Conservation (phyloP, 2,113 vertebrate species). For the Anoplopoma fimbria region DNA sequence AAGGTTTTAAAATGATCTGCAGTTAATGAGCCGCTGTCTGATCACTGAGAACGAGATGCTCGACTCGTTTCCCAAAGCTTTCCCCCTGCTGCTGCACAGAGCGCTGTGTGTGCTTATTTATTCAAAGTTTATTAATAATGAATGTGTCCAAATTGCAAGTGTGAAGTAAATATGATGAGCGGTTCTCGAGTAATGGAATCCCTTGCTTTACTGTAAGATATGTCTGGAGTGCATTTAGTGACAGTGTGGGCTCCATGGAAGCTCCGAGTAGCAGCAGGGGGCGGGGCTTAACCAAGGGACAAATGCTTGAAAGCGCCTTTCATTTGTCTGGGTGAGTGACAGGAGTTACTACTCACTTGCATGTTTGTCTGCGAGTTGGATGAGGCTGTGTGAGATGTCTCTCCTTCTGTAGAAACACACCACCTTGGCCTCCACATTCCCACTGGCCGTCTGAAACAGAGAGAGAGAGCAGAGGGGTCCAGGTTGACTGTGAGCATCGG, state of each 20-base stretch:
- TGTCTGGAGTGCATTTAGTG: too few species aligned
- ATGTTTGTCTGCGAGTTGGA: slow-evolving; percentile 98
- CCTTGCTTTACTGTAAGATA: too few species aligned
- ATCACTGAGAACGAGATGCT: too few species aligned
- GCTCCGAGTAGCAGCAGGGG: neutral
- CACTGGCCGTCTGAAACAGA: slow-evolving; percentile 92
- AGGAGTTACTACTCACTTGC: slow-evolving; percentile 86
- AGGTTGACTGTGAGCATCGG: slow-evolving; percentile 21
- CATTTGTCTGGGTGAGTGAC: too few species aligned
- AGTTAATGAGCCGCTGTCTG: too few species aligned
- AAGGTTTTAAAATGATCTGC: too few species aligned
- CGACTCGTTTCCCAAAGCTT: too few species aligned
- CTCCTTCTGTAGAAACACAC: slow-evolving; percentile 98
- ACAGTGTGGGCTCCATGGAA: neutral
- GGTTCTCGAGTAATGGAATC: too few species aligned
- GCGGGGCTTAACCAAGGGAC: neutral
- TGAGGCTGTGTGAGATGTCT: slow-evolving; percentile 98
- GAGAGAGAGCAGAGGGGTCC: slow-evolving; percentile 33
- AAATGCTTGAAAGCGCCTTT: neutral
- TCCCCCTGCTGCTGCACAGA: too few species aligned
- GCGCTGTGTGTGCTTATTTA: neutral
- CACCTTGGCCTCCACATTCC: slow-evolving; percentile 98
- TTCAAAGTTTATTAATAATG: too few species aligned
- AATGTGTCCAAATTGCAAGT: too few species aligned
- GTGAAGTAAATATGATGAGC: too few species aligned